Percentiles rank a stretch among this genome's conserved stretches.
phyloP scores from a whole-genome alignment of 1,140 invertebrate species.

The Goniozus legneri region DNA sequence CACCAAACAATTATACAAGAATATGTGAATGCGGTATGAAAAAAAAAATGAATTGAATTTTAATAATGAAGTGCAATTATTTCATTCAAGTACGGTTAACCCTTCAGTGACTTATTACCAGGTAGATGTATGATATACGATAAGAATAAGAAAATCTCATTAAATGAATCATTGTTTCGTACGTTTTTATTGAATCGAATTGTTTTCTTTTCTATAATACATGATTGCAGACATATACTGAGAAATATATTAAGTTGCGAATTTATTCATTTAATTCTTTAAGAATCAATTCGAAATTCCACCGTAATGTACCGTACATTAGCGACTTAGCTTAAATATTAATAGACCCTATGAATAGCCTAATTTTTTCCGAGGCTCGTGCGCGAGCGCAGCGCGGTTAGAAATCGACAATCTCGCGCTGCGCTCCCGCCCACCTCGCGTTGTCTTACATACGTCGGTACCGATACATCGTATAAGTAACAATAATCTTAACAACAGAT shows the following conservation, averaged over 20 bases:
- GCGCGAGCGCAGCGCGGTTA: conserved; percentile 16
- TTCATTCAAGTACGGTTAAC: no score
- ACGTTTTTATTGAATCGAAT: conserved; percentile 49
- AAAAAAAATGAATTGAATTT: no score
- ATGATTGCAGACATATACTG: conserved; percentile 50
- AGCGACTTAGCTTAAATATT: conserved; percentile 42
- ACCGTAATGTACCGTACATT: conserved; percentile 36
- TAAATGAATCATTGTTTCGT: no score
- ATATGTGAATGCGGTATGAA: no score
- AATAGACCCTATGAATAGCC: conserved; percentile 40
- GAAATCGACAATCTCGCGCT: not conserved
- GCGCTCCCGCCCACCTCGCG: conserved; percentile 8
- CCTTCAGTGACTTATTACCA: no score
- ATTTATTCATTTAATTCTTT: conserved; percentile 41
- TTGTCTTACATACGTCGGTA: conserved; percentile 13
- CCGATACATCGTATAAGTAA: conserved; percentile 11
- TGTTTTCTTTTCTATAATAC: conserved; percentile 43
- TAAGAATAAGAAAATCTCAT: no score
- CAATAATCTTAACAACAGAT: conserved; percentile 20
- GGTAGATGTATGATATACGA: no score
- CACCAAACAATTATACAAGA: no score
- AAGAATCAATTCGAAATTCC: conserved; percentile 44
- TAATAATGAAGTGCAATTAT: conserved; percentile 19
- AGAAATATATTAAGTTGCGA: conserved; percentile 45
- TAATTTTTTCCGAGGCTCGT: conserved; percentile 23